A percentile compares a stretch with the other conserved stretches of the same genome.
Evolutionary conservation across 1,140 invertebrate species (phyloP).

Genomic region (Plodia interpunctella): DNA sequence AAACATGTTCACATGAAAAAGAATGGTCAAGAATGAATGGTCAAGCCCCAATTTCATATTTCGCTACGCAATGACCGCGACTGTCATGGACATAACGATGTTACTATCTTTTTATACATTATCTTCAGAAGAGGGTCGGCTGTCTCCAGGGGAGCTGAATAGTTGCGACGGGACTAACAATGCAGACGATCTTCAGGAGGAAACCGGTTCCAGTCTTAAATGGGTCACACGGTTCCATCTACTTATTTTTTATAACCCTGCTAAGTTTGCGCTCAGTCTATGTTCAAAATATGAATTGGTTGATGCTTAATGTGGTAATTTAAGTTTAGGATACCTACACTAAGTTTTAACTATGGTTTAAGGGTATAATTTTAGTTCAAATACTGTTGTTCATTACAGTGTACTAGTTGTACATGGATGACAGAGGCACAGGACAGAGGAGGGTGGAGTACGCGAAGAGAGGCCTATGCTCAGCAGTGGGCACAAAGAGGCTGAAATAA

Average conservation of each 20-base stretch:
- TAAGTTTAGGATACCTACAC: no score
- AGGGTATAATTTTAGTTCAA: background rate
- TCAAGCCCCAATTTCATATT: constrained; percentile 64
- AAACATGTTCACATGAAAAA: constrained; percentile 52
- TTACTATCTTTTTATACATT: constrained; percentile 69
- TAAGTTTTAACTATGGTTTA: no score
- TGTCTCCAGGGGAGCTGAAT: constrained; percentile 61
- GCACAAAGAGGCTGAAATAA: no score
- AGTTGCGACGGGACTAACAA: constrained; percentile 65
- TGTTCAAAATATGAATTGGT: no score
- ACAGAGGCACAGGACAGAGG: no score
- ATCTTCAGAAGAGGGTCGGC: constrained; percentile 57
- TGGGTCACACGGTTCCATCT: constrained; percentile 73
- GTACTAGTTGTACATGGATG: no score
- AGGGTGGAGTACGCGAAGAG: no score
- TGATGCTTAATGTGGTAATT: no score
- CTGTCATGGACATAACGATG: constrained; percentile 54
- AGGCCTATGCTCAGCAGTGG: no score
- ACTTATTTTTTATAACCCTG: constrained; percentile 47
- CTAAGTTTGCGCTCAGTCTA: background rate
- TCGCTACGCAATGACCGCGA: constrained; percentile 53
- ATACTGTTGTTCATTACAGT: no score
- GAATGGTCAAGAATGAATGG: constrained; percentile 64
- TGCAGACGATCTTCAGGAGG: constrained; percentile 64
- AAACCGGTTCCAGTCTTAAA: constrained; percentile 72